Base-by-base conservation (phyloP, 2,888 invertebrate genomes). In the Zaprionus lineosus region DNA sequence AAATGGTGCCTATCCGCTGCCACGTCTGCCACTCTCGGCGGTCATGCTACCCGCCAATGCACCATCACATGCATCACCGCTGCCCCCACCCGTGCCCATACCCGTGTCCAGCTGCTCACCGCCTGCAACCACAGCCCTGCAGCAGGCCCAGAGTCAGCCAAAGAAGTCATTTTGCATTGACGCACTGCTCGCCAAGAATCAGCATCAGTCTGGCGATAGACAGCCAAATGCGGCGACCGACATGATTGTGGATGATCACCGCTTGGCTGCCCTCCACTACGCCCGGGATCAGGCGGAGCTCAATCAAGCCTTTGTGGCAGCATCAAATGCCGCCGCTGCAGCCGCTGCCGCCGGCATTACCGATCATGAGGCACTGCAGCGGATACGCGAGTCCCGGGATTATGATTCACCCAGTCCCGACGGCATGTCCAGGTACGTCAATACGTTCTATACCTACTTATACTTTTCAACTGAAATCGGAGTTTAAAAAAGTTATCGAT, bases 91-190 rank as follows among this genome's bases (percentile, higher is more conserved):
- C 4, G 14, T 40, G n/a, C 18, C 61, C 43, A 33, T 52, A 0
- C 14, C 59, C 28, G 33, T 64, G 3, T 40, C 60, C 33, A 71
- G 60, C 24, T 67, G 61, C 28, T 72, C 74, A 2, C 74, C 68
- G 11, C 75, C 62, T 1, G 41, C 75, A 0, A 58, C 50, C 2
- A 47, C 59, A 4, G 44, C 62, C 0, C 31, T 53, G 62, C 84
- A 70, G 24, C 59, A 65, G 24, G 43, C 83, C 18, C 75, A 79
- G 48, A 82, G 74, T 46, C 87, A 86, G 44, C 89, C 88, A 2
- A 94, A 94, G 71, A 95, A 95, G 44, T 96, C 97, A 0, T 97
- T 97, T 87, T 96, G 97, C 87, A 97, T 97, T 71, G 97, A 97
- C 86, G 97, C 97, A 0, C 89, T 97, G 1, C 90, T 97, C 1